phyloP scores from a whole-genome alignment of 2,797 vertebrate genomes.

The Aythya fuligula region DNA sequence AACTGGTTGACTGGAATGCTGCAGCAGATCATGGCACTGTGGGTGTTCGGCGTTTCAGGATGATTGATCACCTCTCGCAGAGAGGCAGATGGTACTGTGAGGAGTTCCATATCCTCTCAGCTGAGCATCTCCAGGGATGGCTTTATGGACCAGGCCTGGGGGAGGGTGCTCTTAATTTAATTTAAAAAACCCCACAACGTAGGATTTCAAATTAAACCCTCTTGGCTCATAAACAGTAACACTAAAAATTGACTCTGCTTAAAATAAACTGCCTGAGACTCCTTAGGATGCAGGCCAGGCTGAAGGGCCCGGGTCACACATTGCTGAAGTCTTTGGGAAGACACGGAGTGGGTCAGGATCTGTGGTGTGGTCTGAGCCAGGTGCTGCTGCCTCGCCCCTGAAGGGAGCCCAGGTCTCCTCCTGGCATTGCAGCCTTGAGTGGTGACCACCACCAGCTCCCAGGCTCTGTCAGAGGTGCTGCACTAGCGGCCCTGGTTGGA shows the following conservation, averaged over 20 bases:
- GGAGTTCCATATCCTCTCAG: conserved; percentile 59
- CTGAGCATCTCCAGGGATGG: conserved; percentile 36
- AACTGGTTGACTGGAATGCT: conserved; percentile 19
- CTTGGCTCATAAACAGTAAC: neutral
- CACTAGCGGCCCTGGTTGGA: neutral
- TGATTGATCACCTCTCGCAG: conserved; percentile 57
- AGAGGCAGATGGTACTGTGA: conserved; percentile 64
- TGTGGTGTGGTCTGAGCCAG: neutral
- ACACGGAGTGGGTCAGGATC: neutral
- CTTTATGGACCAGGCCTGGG: conserved; percentile 10
- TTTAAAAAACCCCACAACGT: neutral
- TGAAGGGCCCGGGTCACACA: neutral
- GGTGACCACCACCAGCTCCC: neutral
- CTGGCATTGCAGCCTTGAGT: neutral
- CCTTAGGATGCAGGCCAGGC: neutral
- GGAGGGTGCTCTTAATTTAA: conserved; percentile 2
- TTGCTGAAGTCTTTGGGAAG: neutral
- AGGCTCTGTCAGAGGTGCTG: neutral
- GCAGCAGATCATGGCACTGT: conserved; percentile 25
- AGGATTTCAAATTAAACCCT: neutral
- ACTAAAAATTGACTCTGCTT: neutral
- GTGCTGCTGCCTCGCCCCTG: neutral
- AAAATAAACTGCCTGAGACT: neutral
- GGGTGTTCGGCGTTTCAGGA: conserved; percentile 58
- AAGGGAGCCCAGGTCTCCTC: neutral